Base-by-base conservation (phyloP, 2,113 vertebrate species). In the Peromyscus leucopus region DNA sequence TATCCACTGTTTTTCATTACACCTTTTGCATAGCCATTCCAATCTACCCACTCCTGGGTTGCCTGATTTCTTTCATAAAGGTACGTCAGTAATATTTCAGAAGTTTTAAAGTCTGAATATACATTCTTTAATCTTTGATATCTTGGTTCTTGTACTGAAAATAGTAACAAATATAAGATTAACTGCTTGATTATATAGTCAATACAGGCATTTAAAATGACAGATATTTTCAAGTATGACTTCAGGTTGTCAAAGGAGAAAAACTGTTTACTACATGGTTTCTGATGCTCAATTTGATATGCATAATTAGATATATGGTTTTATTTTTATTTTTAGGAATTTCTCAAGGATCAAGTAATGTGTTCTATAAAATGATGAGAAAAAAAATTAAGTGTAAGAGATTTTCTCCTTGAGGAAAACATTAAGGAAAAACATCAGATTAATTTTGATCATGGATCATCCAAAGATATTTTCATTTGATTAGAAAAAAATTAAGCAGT, bases 31-130 rank as follows among this genome's bases (percentile, higher is more conserved):
- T 99, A 95, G 96, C 98, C 96, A 99, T 99, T 98, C 99, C 99
- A 2, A 98, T 99, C 80, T 99, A 99, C 83, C 99, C 99, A 1
- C 99, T 99, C 0, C 99, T 99, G 92, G 99, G 99, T 57, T 99
- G 99, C 97, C 98, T 99, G 93, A 99, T 99, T 96, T 99, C 98
- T 97, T 99, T 99, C 97, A 99, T 99, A 97, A 99, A 99, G 99
- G 99, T 99, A 95, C 97, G 90, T 61, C 82, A 15, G 26, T 98
- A 12, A 0, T 95, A 42, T 85, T 91, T 92, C 65, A 75, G n/a
- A 96, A 92, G 79, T 79, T 92, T 55, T 74, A 80, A 88, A 86
- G 31, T 46, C 67, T 93, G 93, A 91, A 39, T 83, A 79, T 31
- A 48, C n/a, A 48, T 16, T 67, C 3, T 26, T 11, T 96, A 26